These are phyloP conservation scores for Cliona cf. orientalis DNA, from an alignment of 37 sponge, comb jelly and placozoan species.

Conservation along the genomic window DNA sequence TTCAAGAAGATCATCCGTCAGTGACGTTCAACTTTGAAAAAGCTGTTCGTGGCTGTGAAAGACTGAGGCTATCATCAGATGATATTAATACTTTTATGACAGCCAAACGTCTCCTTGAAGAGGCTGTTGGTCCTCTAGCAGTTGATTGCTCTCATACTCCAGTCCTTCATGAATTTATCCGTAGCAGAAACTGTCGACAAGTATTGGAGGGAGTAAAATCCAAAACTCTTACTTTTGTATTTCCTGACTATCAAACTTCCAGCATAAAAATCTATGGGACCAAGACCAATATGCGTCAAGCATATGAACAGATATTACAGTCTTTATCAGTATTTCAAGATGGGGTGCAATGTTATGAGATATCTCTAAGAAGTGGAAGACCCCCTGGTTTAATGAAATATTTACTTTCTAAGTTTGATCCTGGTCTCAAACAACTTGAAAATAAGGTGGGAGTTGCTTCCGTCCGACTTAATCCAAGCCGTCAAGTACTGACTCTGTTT, in stretches of 20 bases:
- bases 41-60: too few species aligned
- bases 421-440: constrained; percentile 11
- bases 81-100: background rate
- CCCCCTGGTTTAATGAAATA: constrained; percentile 75
- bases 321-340: background rate
- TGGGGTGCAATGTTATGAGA: background rate
- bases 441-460: constrained; percentile 29
- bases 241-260: background rate
- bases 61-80: too few species aligned
- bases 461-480: constrained; percentile 26
- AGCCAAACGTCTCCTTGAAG: constrained; percentile 13
- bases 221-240: constrained; percentile 1
- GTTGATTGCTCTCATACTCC: background rate
- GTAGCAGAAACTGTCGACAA: background rate
- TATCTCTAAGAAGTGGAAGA: constrained; percentile 25
- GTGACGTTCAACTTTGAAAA: too few species aligned
- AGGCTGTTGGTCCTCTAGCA: constrained; percentile 25
- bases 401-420: constrained; percentile 53
- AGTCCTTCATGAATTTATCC: constrained; percentile 20
- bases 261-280: constrained; percentile 60
- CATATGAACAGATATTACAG: constrained; percentile 16
- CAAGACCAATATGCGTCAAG: constrained; percentile 6
- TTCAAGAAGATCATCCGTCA: too few species aligned
- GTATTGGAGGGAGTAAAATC: background rate
- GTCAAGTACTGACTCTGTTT: constrained; percentile 47